These are phyloP conservation scores for Pelochelys cantorii DNA, from an alignment of 2,797 vertebrate genomes.

Conservation along the genomic window DNA sequence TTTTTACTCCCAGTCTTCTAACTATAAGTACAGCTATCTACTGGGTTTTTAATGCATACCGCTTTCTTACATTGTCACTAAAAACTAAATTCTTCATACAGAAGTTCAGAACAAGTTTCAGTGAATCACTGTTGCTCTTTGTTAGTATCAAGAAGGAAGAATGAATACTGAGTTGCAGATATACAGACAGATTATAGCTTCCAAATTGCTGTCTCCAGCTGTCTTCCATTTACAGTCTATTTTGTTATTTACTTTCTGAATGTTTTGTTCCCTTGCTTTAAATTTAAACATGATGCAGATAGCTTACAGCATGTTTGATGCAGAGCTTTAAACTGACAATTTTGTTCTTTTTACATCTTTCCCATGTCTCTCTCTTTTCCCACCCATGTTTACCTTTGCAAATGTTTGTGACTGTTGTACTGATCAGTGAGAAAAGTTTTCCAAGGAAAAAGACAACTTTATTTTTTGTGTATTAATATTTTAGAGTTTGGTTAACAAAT, in stretches of 20 bases:
- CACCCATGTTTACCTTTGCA: conserved; percentile 51
- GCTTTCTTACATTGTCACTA: conserved; percentile 26
- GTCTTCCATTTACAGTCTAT: conserved; percentile 27
- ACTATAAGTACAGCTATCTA: neutral
- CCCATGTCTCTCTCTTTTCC: conserved; percentile 35
- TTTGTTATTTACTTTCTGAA: conserved; percentile 63
- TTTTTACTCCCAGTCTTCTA: conserved; percentile 27
- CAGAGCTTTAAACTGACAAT: conserved; percentile 62
- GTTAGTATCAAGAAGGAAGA: conserved; percentile 45
- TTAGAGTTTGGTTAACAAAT: neutral
- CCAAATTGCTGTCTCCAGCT: conserved; percentile 55
- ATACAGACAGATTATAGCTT: conserved; percentile 57
- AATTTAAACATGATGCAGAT: conserved; percentile 55
- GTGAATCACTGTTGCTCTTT: conserved; percentile 37
- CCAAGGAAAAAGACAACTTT: conserved; percentile 41
- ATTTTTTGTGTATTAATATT: conserved; percentile 6
- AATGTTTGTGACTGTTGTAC: conserved; percentile 61
- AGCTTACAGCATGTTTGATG: conserved; percentile 44
- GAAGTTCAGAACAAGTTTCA: conserved; percentile 47
- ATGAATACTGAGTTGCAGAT: conserved; percentile 55
- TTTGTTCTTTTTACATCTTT: conserved; percentile 39
- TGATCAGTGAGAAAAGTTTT: conserved; percentile 38
- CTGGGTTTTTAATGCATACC: neutral
- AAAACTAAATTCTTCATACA: conserved; percentile 31
- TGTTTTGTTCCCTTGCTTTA: conserved; percentile 65